These are phyloP conservation scores for Xanthia togata DNA, from an alignment of 2,888 invertebrate genomes.

Conservation along the genomic window DNA sequence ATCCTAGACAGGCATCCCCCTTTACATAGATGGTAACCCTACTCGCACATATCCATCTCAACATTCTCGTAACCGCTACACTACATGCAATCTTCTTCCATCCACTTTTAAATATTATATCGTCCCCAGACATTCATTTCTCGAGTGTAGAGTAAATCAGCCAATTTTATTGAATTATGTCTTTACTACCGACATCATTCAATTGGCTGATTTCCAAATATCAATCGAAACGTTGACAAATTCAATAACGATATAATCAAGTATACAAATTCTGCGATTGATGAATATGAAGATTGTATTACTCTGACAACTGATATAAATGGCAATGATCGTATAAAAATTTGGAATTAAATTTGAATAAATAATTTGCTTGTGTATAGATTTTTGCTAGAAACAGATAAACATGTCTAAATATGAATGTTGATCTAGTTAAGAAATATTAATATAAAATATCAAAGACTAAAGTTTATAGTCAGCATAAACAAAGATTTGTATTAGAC, in stretches of 20 bases:
- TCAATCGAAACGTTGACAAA: background rate
- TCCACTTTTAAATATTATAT: conserved; percentile 15
- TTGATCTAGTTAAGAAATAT: conserved; percentile 39
- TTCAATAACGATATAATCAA: background rate
- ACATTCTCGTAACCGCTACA: background rate
- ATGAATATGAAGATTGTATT: background rate
- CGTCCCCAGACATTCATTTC: background rate
- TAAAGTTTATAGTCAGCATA: conserved; percentile 45
- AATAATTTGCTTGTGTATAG: background rate
- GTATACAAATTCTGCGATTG: background rate
- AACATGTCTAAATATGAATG: conserved; percentile 32
- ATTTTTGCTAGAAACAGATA: background rate
- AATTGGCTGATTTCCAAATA: conserved; percentile 7
- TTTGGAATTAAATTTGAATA: too few relatives aligned
- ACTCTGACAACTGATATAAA: background rate
- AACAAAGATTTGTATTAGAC: conserved; percentile 56
- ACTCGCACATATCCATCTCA: background rate
- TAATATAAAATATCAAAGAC: conserved; percentile 59
- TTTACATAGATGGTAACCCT: too few relatives aligned
- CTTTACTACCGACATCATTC: background rate
- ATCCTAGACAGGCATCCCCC: too few relatives aligned
- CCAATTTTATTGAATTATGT: too few relatives aligned
- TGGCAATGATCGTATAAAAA: background rate
- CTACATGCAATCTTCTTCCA: background rate
- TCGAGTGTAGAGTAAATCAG: background rate